Percentiles rank a stretch among this genome's conserved stretches.
Conservation (phyloP, 2,888 invertebrate species). For the Drosophila cracens region DNA sequence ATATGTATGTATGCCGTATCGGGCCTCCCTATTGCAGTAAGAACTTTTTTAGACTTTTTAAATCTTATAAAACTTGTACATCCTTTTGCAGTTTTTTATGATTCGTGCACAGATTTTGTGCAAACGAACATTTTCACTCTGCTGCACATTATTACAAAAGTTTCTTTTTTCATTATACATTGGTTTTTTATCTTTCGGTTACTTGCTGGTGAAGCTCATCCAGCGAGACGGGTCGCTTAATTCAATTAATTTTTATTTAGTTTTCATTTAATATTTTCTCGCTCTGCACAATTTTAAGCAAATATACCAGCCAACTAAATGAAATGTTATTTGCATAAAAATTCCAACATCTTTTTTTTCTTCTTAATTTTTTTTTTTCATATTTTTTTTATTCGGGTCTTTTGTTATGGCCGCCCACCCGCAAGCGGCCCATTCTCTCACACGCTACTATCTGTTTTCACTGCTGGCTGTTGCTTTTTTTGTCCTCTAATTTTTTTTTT, state of each 20-base stretch:
- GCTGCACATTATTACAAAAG: conserved; percentile 63
- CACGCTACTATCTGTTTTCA: conserved; percentile 23
- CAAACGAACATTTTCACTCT: conserved; percentile 63
- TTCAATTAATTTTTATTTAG: conserved; percentile 79
- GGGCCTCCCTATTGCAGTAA: conserved; percentile 16
- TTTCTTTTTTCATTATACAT: conserved; percentile 17
- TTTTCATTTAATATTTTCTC: conserved; percentile 75
- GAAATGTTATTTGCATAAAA: conserved; percentile 78
- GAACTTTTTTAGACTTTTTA: conserved; percentile 45
- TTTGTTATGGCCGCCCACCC: conserved; percentile 37
- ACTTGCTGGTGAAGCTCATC: conserved; percentile 30
- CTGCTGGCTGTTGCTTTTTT: conserved; percentile 11
- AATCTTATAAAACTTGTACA: conserved; percentile 65
- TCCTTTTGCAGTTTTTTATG: conserved; percentile 55
- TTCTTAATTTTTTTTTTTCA: conserved; percentile 9
- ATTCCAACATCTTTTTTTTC: conserved; percentile 48
- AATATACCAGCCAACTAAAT: conserved; percentile 73
- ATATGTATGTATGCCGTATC: conserved; percentile 14
- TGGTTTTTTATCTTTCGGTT: conserved; percentile 11
- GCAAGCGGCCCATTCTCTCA: conserved; percentile 11
- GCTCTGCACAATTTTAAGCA: conserved; percentile 73
- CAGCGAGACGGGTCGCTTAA: conserved; percentile 63
- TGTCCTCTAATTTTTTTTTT: conserved; percentile 20
- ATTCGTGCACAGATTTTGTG: conserved; percentile 57
- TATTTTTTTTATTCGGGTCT: conserved; percentile 29